Evolutionary conservation across 2,888 invertebrate genomes (phyloP).

Genomic region (Dryocosmus kuriphilus): DNA sequence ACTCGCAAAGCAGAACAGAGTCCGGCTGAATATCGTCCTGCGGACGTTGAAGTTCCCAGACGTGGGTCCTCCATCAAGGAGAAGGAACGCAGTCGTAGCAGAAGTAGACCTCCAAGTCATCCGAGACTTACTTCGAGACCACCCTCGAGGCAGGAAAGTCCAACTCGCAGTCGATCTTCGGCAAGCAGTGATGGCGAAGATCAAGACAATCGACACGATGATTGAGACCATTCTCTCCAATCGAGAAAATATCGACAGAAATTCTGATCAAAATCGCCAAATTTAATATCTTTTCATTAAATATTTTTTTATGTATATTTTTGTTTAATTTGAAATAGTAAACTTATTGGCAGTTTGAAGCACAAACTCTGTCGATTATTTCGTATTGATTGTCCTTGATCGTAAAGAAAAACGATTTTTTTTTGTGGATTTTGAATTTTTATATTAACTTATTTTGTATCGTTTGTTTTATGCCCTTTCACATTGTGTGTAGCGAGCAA

Average conservation of each 20-base stretch:
- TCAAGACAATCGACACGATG: slow-evolving; percentile 47
- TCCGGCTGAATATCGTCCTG: background rate
- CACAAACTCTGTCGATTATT: background rate
- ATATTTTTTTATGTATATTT: background rate
- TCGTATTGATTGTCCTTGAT: background rate
- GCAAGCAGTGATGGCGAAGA: slow-evolving; percentile 64
- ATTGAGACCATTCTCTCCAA: slow-evolving; percentile 24
- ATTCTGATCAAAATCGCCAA: background rate
- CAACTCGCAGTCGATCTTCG: slow-evolving; percentile 57
- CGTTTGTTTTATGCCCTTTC: background rate
- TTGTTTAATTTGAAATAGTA: background rate
- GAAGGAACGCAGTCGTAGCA: slow-evolving; percentile 9
- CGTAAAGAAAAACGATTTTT: background rate
- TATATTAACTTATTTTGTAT: background rate
- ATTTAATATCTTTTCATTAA: background rate
- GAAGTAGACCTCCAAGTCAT: background rate
- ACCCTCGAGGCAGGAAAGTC: background rate
- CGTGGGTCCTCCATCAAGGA: background rate
- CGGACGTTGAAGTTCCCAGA: slow-evolving; percentile 27
- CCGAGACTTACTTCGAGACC: background rate
- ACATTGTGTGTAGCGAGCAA: background rate
- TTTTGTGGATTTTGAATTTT: background rate
- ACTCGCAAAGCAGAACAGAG: background rate
- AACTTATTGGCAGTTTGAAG: background rate
- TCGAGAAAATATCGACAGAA: slow-evolving; percentile 37